A percentile compares a stretch with the other conserved stretches of the same genome.
Conservation (phyloP, 2,113 vertebrate genomes). For the Chlorodrepanis virens region DNA sequence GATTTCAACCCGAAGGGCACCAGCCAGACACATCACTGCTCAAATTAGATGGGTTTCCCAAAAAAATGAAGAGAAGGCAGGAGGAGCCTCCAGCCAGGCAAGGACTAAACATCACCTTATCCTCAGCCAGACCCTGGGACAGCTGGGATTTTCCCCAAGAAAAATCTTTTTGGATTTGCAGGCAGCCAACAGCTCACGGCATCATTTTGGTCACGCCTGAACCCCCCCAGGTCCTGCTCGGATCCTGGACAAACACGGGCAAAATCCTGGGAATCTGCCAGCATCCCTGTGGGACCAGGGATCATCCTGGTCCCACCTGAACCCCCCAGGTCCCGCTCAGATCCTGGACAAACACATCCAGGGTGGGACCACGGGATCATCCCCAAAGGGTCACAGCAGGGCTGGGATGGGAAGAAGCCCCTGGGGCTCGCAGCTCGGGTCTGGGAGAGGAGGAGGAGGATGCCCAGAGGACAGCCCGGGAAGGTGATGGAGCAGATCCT, state of each 20-base stretch:
- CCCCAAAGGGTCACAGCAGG: accelerated
- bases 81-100: neutral
- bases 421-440: accelerated
- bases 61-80: neutral
- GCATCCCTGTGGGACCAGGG: neutral
- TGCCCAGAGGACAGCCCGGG: accelerated
- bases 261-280: neutral
- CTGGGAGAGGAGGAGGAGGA: neutral
- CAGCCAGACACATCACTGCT: neutral
- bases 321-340: accelerated
- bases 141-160: neutral
- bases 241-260: neutral
- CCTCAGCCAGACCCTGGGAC: neutral
- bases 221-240: accelerated
- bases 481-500: neutral
- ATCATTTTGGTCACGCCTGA: accelerated
- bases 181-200: neutral
- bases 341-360: accelerated
- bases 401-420: neutral
- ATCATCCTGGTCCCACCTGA: neutral
- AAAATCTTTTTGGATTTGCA: neutral
- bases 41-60: neutral
- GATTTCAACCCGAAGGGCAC: neutral
- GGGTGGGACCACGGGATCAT: too few species aligned
- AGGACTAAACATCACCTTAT: neutral